phyloP scores from a whole-genome alignment of 2,888 invertebrate genomes.

The Entomobrya proxima region DNA sequence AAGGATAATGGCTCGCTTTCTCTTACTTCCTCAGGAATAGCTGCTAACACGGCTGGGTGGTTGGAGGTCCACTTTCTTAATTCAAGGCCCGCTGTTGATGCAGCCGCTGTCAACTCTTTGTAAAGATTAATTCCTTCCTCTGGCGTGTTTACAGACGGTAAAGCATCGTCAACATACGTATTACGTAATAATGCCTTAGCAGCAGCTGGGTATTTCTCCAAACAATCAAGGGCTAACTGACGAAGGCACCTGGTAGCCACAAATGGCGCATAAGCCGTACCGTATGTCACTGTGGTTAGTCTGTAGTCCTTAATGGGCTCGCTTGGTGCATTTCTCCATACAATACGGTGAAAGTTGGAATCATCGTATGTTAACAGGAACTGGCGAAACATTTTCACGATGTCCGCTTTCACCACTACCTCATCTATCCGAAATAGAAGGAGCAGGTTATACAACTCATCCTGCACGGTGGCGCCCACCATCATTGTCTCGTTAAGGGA shows the following conservation, averaged over 20 bases:
- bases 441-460: conserved; percentile 76
- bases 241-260: conserved; percentile 74
- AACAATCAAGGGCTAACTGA: conserved; percentile 74
- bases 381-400: conserved; percentile 77
- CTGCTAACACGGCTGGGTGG: conserved; percentile 2
- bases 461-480: conserved; percentile 76
- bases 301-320: conserved; percentile 68
- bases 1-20: neutral
- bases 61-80: conserved; percentile 57
- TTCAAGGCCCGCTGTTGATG: neutral
- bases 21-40: conserved; percentile 22
- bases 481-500: conserved; percentile 76
- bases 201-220: conserved; percentile 56
- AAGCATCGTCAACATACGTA: conserved; percentile 76
- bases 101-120: neutral
- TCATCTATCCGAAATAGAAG: conserved; percentile 75
- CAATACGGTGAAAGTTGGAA: conserved; percentile 76
- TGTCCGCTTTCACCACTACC: conserved; percentile 76
- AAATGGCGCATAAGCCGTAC: conserved; percentile 76
- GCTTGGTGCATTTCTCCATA: conserved; percentile 76
- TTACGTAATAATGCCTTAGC: conserved; percentile 67
- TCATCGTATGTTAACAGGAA: conserved; percentile 75
- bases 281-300: conserved; percentile 76
- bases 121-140: conserved; percentile 12
- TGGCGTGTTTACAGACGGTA: neutral